These are phyloP conservation scores for Aeoliscus strigatus DNA, from an alignment of 2,797 vertebrate genomes.

Conservation along the genomic window DNA sequence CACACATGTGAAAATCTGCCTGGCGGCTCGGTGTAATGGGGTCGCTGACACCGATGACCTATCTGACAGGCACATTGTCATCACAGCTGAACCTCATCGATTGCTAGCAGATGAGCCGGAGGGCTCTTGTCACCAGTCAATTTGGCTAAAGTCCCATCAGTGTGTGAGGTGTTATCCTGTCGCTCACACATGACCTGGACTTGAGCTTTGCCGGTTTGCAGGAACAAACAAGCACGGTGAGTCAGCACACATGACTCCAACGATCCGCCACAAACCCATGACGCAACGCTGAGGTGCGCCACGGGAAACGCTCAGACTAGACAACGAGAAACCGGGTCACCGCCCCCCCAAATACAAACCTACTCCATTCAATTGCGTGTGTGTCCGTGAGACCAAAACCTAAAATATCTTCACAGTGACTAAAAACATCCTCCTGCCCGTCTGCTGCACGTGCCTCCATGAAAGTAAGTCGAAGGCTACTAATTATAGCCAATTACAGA, in stretches of 20 bases:
- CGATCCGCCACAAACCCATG: conserved; percentile 11
- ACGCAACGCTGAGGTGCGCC: conserved; percentile 6
- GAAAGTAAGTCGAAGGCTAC: conserved; percentile 26
- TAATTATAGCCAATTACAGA: conserved; percentile 52
- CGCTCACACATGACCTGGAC: conserved; percentile 14
- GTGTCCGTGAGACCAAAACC: no score
- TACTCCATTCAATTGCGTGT: no score
- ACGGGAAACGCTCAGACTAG: conserved; percentile 8
- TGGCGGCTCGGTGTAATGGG: conserved; percentile 4
- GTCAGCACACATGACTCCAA: no score
- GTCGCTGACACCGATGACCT: conserved; percentile 26
- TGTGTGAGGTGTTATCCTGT: conserved; percentile 21
- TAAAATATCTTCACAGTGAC: no score
- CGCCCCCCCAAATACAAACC: no score
- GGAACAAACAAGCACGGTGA: conserved; percentile 11
- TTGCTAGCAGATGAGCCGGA: conserved; percentile 7
- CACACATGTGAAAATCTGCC: background rate
- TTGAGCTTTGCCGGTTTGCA: conserved; percentile 7
- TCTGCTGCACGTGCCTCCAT: conserved; percentile 13
- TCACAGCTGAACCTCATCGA: conserved; percentile 31
- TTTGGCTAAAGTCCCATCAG: no score
- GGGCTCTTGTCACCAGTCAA: conserved; percentile 23
- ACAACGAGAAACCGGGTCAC: conserved; percentile 6
- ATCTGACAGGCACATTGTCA: conserved; percentile 20
- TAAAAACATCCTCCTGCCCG: background rate